Conservation (phyloP, 2,888 invertebrate species). For the Mantis religiosa region DNA sequence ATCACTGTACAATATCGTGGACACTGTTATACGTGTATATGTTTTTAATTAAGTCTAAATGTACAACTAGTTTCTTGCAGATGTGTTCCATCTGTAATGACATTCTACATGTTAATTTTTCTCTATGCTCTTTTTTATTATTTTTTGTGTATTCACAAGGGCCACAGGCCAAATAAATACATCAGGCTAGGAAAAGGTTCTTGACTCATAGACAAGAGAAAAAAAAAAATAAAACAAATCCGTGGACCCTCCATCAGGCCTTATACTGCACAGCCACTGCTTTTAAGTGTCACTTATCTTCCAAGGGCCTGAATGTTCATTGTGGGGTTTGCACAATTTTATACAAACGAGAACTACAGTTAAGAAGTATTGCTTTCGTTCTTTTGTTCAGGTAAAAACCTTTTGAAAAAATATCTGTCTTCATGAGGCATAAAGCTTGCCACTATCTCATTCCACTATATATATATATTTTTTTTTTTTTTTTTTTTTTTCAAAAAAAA, state of each 20-base stretch:
- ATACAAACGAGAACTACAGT: conserved; percentile 29
- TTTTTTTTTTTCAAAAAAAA: conserved; percentile 18
- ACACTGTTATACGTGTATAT: conserved; percentile 27
- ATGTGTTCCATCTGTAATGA: conserved; percentile 23
- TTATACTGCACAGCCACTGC: conserved; percentile 14
- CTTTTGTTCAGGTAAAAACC: conserved; percentile 33
- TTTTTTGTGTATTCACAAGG: conserved; percentile 28
- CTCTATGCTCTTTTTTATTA: conserved; percentile 8
- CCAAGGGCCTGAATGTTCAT: conserved; percentile 20
- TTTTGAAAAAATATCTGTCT: conserved; percentile 32
- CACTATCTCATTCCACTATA: conserved; percentile 18
- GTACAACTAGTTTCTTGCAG: conserved; percentile 29
- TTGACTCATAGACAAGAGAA: conserved; percentile 25
- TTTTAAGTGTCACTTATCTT: conserved; percentile 6
- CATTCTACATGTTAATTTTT: conserved; percentile 14
- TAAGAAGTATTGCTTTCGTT: conserved; percentile 33
- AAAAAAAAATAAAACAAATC: conserved; percentile 19
- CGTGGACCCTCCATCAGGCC: conserved; percentile 20
- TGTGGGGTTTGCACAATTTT: conserved; percentile 30
- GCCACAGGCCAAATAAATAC: conserved; percentile 30
- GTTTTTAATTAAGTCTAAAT: conserved; percentile 31
- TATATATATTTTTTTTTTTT: background rate
- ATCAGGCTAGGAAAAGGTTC: conserved; percentile 27
- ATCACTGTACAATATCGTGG: conserved; percentile 17
- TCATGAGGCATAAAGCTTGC: conserved; percentile 22